Evolutionary conservation across 2,797 vertebrate species (phyloP), one percentile per base, ranked within the genome.

Genomic region (Protonibea diacanthus): DNA sequence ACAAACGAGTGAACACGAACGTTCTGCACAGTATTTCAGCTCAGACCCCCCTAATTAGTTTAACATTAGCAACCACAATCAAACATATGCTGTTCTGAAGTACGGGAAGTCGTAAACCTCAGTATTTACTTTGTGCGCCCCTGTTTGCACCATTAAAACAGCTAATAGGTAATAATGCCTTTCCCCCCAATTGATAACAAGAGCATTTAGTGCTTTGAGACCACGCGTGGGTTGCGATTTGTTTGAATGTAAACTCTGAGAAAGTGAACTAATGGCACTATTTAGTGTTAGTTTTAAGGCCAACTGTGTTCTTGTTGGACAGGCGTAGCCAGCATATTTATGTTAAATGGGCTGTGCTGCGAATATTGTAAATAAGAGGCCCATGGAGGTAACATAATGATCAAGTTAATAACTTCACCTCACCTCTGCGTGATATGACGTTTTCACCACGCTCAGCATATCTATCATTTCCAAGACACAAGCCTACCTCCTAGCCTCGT

Each of bases 21-120:
- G 86, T 87, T 91, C 90, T 92, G 90, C 76, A 11, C 60, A 52
- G 64, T 72, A 74, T 93, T 93, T 94, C 92, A 94, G 74, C 94
- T 93, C 93, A 88, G 83, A 92, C 85, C 94, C 91, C 74, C 84
- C 70, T 92, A 96, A 96, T 96, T 96, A 96, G 92, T 93, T 84
- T 91, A 90, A 93, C 93, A 94, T 96, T 95, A 96, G 95, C 93
- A 91, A 89, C 93, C 90, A 88, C 92, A 94, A 93, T 91, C 93
- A 93, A 94, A 91, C 91, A 80, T 74, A 82, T 93, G 91, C 88
- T 93, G 94, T 93, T 92, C 91, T 95, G 80, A 86, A 95, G 95
- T 92, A 88, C 82, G 87, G 91, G 81, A 91, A 90, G 80, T 92
- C 88, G 80, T 96, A 95, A 96, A 96, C 91, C 88, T 88, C 80